phyloP scores from a whole-genome alignment of 37 sponge, comb jelly and placozoan species.

The Hexactinellida sp. region DNA sequence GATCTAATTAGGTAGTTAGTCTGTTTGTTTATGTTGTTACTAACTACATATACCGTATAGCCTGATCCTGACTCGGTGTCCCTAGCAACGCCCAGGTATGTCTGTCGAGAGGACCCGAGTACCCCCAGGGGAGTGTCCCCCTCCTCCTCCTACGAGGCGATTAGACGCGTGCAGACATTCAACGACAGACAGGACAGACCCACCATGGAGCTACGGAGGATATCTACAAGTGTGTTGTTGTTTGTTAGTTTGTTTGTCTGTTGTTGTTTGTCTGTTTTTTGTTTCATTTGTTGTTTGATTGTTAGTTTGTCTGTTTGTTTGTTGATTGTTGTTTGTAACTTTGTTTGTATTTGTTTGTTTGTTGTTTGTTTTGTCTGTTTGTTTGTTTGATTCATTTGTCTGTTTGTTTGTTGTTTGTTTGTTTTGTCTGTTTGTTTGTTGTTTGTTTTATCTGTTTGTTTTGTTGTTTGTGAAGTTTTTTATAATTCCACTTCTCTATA shows the following conservation, averaged over 20 bases:
- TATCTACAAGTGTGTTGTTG: not conserved
- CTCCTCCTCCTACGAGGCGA: not conserved
- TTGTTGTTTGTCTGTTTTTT: not conserved
- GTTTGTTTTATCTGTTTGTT: too few species aligned
- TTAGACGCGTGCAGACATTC: not conserved
- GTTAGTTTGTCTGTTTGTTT: not conserved
- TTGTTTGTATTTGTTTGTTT: too few species aligned
- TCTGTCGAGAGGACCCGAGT: not conserved
- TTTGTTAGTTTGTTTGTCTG: slow-evolving; percentile 2
- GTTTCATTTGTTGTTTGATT: not conserved
- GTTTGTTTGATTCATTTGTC: too few species aligned
- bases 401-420: too few species aligned
- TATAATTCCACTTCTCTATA: too few species aligned
- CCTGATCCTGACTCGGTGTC: not conserved
- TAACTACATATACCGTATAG: not conserved
- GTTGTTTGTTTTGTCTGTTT: too few species aligned
- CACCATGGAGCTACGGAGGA: not conserved
- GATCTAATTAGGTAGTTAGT: not conserved
- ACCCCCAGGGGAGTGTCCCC: not conserved
- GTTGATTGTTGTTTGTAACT: not conserved
- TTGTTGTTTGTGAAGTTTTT: too few species aligned
- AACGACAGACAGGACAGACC: slow-evolving; percentile 10
- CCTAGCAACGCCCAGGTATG: not conserved
- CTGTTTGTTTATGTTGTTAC: not conserved
- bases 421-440: too few species aligned